phyloP scores from a whole-genome alignment of 1,140 invertebrate genomes.

The Temnothorax longispinosus region DNA sequence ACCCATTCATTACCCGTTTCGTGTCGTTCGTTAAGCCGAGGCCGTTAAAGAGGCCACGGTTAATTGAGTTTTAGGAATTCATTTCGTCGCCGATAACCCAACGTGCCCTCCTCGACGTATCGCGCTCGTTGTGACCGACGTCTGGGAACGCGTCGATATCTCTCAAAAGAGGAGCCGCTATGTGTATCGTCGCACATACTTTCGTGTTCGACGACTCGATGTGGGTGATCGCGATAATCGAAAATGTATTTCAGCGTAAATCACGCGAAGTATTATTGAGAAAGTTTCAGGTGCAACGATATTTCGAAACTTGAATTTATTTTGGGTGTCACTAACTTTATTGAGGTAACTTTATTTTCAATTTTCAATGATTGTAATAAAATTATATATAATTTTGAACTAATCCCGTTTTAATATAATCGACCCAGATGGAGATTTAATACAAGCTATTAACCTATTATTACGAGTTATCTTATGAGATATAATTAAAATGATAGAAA shows the following conservation, averaged over 20 bases:
- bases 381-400: conserved; percentile 10
- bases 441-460: not conserved
- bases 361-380: not conserved
- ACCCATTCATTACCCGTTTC: conserved; percentile 71
- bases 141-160: conserved; percentile 46
- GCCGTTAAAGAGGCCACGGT: conserved; percentile 69
- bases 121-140: conserved; percentile 13
- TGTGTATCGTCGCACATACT: conserved; percentile 50
- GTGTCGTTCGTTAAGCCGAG: conserved; percentile 67
- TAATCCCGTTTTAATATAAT: not conserved
- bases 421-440: not conserved
- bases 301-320: conserved; percentile 6
- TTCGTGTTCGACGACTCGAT: conserved; percentile 46
- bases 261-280: conserved; percentile 23
- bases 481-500: conserved; percentile 3
- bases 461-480: not conserved
- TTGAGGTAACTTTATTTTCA: not conserved
- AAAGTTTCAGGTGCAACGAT: conserved; percentile 24
- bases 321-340: not conserved
- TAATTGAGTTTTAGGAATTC: conserved; percentile 80
- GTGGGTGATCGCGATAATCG: conserved; percentile 49
- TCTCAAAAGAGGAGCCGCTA: conserved; percentile 13
- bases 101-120: conserved; percentile 19
- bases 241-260: conserved; percentile 44
- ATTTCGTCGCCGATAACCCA: conserved; percentile 72